These are phyloP conservation scores for Conistra vaccinii DNA, from an alignment of 2,888 invertebrate species.

Conservation along the genomic window DNA sequence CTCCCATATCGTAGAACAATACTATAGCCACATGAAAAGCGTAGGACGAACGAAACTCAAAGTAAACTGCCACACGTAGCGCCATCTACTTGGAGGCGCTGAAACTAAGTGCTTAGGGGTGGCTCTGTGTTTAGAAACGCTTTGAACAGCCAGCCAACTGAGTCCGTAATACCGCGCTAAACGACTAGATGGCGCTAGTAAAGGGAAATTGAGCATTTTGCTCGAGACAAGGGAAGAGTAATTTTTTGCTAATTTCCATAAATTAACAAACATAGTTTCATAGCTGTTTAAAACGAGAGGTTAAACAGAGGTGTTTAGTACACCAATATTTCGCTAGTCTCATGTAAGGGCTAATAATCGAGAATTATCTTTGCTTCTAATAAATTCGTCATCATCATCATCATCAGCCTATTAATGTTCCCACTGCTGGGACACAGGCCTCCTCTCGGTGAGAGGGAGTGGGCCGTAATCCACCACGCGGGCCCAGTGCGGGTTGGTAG, in stretches of 20 bases:
- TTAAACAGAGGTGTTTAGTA: neutral
- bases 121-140: neutral
- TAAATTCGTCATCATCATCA: neutral
- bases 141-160: neutral
- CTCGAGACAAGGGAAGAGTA: neutral
- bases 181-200: conserved; percentile 77
- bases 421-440: too few relatives aligned
- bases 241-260: neutral
- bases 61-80: conserved; percentile 28
- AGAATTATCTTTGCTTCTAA: neutral
- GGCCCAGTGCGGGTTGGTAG: too few relatives aligned
- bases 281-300: neutral
- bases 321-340: neutral
- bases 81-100: conserved; percentile 76
- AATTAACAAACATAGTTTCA: neutral
- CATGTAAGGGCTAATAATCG: neutral
- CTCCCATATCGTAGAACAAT: neutral
- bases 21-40: neutral
- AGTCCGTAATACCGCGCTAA: conserved; percentile 19
- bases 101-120: conserved; percentile 60
- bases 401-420: too few relatives aligned
- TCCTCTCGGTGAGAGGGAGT: too few relatives aligned
- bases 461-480: too few relatives aligned
- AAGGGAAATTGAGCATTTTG: conserved; percentile 22
- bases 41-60: neutral